Evolutionary conservation across 1,140 invertebrate species (phyloP), one percentile per base, ranked within the genome.

Genomic region (Yoshiicerus persimilis): DNA sequence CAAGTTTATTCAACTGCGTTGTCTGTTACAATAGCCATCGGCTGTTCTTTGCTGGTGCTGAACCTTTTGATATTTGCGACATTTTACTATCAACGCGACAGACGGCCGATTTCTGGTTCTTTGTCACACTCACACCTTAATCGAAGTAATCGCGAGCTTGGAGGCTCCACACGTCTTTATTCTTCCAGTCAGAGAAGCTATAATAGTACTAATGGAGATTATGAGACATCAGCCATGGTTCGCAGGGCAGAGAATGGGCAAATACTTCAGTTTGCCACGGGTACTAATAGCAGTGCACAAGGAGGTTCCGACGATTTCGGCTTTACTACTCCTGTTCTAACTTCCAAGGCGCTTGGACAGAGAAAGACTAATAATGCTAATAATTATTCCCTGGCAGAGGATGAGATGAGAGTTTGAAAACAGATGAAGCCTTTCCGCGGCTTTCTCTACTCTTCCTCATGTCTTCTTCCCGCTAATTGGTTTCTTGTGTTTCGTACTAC

Each of bases 21-120:
- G 8, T 97, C 96, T 91, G 96, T 98, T 0, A 98, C 97, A 4
- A 97, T 99, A 90, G 97, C 97, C 23, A 97, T 99, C 86, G 97
- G 98, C 2, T 97, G 96, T 91, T 96, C 96, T 0, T 92, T 98
- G 23, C 93, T 97, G 13, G 96, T 97, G 77, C 92, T 97, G 10
- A 97, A 98, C 92, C 95, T 97, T 8, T 93, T 97, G 2, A 96
- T 97, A 90, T 97, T 97, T 90, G 96, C 96, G 39, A 96, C 94
- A 1, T 96, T 97, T 2, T 97, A 97, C 92, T 97, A 97, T 92
- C 96, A 97, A 91, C 92, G 96, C 56, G 96, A 97, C 92, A 96
- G 96, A 92, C 96, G 95, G 11, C 93, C 38, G 23, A 47, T 95
- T 87, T 93, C 96, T 87, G 75, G 75, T 32, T 80, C 75, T 36